A percentile compares a stretch with the other conserved stretches of the same genome.
phyloP scores from a whole-genome alignment of 2,888 invertebrate genomes.

The Candidula unifasciata region DNA sequence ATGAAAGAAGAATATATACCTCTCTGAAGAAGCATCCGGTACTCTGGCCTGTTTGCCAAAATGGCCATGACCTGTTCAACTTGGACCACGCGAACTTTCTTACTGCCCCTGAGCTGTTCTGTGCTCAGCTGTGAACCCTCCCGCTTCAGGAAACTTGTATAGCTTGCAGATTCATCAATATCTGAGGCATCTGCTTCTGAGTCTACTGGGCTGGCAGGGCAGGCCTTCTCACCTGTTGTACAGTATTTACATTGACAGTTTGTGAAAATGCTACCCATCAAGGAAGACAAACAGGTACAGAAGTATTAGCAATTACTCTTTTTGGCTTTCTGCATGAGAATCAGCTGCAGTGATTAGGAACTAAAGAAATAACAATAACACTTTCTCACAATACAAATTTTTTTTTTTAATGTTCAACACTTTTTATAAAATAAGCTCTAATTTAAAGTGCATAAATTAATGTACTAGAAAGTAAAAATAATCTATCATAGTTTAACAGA shows the following conservation, averaged over 20 bases:
- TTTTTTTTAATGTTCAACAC: too few species aligned
- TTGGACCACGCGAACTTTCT: conserved; percentile 35
- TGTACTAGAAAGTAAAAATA: too few species aligned
- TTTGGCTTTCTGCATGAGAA: too few species aligned
- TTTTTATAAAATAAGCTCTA: too few species aligned
- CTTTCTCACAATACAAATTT: too few species aligned
- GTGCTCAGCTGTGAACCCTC: conserved; percentile 22
- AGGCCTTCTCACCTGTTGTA: conserved; percentile 40
- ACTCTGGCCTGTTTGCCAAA: conserved; percentile 43
- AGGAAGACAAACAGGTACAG: neutral
- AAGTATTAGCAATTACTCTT: neutral
- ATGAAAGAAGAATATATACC: neutral
- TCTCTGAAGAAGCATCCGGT: conserved; percentile 33
- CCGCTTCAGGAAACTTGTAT: conserved; percentile 33
- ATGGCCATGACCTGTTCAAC: conserved; percentile 29
- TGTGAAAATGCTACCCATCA: neutral
- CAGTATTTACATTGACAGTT: too few species aligned
- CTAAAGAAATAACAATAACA: too few species aligned
- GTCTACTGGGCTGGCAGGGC: conserved; percentile 42
- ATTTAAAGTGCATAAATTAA: too few species aligned
- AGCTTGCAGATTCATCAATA: conserved; percentile 33
- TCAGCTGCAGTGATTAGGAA: too few species aligned
- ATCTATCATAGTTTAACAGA: too few species aligned
- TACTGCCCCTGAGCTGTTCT: conserved; percentile 30
- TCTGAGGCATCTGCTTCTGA: conserved; percentile 46